Evolutionary conservation across 2,888 invertebrate genomes (phyloP), one percentile per base, ranked within the genome.

Genomic region (Tenodera sinensis): DNA sequence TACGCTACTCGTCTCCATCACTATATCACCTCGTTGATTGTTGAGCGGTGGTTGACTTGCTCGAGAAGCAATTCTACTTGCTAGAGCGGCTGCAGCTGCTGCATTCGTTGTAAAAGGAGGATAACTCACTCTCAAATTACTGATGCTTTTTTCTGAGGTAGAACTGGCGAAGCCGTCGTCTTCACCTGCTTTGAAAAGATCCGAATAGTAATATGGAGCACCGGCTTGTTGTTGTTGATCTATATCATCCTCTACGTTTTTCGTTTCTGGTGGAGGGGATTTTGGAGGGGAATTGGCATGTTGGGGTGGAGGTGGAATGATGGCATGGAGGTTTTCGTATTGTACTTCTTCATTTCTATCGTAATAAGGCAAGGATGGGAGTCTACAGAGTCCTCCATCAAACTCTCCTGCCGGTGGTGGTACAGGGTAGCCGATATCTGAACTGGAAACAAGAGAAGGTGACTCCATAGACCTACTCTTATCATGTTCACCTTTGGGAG

Each of bases 181-280:
- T 90, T 87, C 91, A 87, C 87, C 92, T 0, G 85, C 88, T 85
- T 91, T 90, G 54, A 92, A 96, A 87, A 96, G 94, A 93, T 98
- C 98, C 0, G 98, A 97, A 92, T 98, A 98, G 92, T 98, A 98
- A 92, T 98, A 98, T 0, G 98, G 97, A 71, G 97, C 97, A 2
- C 93, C 93, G 89, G 96, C 95, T 90, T 96, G 96, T 28, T 87
- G 89, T 9, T 90, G 89, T 1, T 90, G 88, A 27, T 90, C 90
- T 8, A 87, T 14, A 25, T 83, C 54, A 15, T 27, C n/a, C 20
- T 87, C 87, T 20, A 30, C 34, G 20, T 83, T 87, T 71, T 71
- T 71, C 20, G 54, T 20, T 71, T 71, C 54, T 8, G 54, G 25
- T 71, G 54, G 54, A 47, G 84, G 87, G 47, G 83, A 84, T 81